A percentile compares a stretch with the other conserved stretches of the same genome.
phyloP scores from a whole-genome alignment of 2,888 invertebrate species.

The Tridacna gigas region DNA sequence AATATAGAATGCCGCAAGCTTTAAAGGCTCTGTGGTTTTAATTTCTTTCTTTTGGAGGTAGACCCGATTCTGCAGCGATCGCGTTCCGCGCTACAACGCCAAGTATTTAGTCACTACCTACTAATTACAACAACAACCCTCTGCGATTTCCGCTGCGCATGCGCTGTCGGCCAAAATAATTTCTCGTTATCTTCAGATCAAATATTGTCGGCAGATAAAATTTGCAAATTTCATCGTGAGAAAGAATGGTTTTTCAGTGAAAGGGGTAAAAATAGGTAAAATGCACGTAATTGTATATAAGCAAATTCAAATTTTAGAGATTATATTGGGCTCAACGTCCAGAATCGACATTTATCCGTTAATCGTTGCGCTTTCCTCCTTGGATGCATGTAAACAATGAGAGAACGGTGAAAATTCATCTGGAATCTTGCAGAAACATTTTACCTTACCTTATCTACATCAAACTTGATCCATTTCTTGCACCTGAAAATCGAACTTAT shows the following conservation, averaged over 20 bases:
- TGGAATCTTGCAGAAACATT: not conserved
- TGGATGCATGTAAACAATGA: conserved; percentile 27
- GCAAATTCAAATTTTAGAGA: not conserved
- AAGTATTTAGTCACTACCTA: not conserved
- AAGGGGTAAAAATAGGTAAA: not conserved
- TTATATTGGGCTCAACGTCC: not conserved
- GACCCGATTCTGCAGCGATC: too few relatives aligned
- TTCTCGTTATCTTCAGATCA: conserved; percentile 18
- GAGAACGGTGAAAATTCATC: not conserved
- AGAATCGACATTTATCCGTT: not conserved
- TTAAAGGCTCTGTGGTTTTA: too few relatives aligned
- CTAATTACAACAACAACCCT: conserved; percentile 8
- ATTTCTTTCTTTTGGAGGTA: too few relatives aligned
- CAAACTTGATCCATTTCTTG: too few relatives aligned
- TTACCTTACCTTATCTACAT: not conserved
- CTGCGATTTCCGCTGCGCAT: conserved; percentile 18
- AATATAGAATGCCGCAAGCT: too few relatives aligned
- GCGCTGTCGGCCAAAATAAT: conserved; percentile 25
- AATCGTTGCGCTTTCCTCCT: not conserved
- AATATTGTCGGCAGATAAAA: not conserved
- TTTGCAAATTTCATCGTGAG: not conserved
- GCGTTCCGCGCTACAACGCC: too few relatives aligned
- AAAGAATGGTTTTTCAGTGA: not conserved
- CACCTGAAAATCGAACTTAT: too few relatives aligned
- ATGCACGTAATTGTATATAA: not conserved